These are phyloP conservation scores for Papilio glaucus DNA, from an alignment of 1,140 invertebrate species.

Conservation along the genomic window DNA sequence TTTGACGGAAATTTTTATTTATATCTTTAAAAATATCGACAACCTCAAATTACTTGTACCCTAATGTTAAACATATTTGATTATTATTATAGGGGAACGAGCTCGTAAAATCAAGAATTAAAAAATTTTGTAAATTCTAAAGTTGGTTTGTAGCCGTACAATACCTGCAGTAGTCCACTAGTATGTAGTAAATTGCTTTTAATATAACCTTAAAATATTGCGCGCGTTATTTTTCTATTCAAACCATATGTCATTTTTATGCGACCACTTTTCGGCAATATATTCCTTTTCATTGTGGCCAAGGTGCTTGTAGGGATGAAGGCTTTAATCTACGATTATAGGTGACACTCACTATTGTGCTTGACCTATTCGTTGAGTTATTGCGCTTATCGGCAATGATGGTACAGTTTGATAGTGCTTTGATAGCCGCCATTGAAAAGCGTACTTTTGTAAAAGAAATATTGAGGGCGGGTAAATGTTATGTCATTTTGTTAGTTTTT, in stretches of 20 bases:
- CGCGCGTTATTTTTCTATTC: slow-evolving; percentile 64
- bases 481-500: background rate
- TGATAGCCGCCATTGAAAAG: slow-evolving; percentile 39
- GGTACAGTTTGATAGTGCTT: slow-evolving; percentile 54
- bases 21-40: too few species aligned
- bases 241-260: slow-evolving; percentile 81
- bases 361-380: slow-evolving; percentile 79
- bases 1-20: too few species aligned
- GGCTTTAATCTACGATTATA: slow-evolving; percentile 82
- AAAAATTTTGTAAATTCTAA: too few species aligned
- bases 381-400: slow-evolving; percentile 61
- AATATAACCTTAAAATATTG: background rate
- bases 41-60: too few species aligned
- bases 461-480: background rate
- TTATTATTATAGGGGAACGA: too few species aligned
- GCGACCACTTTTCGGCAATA: slow-evolving; percentile 80
- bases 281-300: slow-evolving; percentile 80
- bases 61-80: too few species aligned
- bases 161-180: background rate
- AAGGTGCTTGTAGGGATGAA: slow-evolving; percentile 81
- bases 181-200: background rate
- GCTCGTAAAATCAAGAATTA: too few species aligned
- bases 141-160: background rate
- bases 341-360: slow-evolving; percentile 80
- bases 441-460: slow-evolving; percentile 3